These are phyloP conservation scores for Sisyra terminalis DNA, from an alignment of 2,888 invertebrate genomes.

Conservation along the genomic window DNA sequence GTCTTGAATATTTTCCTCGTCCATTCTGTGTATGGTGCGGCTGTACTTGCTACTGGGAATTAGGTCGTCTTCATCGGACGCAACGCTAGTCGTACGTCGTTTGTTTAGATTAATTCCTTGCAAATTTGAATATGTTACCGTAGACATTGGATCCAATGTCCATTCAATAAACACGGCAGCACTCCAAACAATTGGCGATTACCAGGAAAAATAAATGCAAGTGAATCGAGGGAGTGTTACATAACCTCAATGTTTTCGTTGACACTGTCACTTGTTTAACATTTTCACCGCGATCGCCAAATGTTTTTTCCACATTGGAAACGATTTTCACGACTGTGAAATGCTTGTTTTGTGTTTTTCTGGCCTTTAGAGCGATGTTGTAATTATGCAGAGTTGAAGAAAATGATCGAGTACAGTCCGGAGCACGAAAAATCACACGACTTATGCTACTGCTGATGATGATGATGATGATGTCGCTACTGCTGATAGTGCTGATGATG, in stretches of 20 bases:
- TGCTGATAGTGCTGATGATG: no score
- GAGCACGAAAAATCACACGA: no score
- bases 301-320: no score
- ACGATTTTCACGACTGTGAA: no score
- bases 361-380: no score
- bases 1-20: conserved; percentile 88
- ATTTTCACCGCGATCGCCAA: neutral
- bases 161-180: neutral
- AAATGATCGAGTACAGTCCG: no score
- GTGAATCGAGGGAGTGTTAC: neutral
- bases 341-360: no score
- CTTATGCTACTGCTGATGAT: no score
- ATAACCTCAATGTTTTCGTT: conserved; percentile 2
- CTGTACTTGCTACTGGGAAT: conserved; percentile 43
- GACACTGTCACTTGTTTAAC: neutral
- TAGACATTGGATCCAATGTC: conserved; percentile 27
- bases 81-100: conserved; percentile 3
- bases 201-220: neutral
- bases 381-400: no score
- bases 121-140: conserved; percentile 31
- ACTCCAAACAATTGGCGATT: neutral
- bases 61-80: conserved; percentile 74
- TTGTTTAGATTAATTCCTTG: conserved; percentile 21
- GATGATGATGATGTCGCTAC: no score
- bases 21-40: conserved; percentile 61